A percentile compares a stretch with the other conserved stretches of the same genome.
Conservation (phyloP, 2,113 vertebrate species). For the Pseudopodoces humilis region DNA sequence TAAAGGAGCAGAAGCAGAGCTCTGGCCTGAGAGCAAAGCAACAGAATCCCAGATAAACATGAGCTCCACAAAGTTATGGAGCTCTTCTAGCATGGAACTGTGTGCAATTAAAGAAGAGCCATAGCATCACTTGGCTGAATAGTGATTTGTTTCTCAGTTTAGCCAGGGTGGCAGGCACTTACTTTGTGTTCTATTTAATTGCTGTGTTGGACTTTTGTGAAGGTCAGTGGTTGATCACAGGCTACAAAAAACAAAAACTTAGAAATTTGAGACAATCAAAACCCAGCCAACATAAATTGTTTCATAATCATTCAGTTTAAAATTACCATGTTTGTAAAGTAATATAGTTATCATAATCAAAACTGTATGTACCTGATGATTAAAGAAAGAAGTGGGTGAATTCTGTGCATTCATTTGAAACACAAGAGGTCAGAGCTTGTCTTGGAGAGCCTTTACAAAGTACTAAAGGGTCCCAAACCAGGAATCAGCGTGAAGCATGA, state of each 20-base stretch:
- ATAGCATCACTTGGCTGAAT: background rate
- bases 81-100: background rate
- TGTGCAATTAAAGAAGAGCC: background rate
- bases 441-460: background rate
- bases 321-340: background rate
- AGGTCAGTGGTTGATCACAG: background rate
- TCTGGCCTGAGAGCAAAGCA: background rate
- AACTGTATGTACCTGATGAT: background rate
- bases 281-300: background rate
- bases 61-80: background rate
- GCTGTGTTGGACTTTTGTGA: background rate
- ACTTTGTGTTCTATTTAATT: background rate
- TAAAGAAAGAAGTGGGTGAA: background rate
- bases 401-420: background rate
- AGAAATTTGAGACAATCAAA: background rate
- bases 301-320: background rate
- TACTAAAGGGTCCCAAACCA: background rate
- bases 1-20: background rate
- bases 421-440: background rate
- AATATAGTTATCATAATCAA: background rate
- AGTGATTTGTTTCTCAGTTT: background rate
- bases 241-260: background rate
- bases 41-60: background rate
- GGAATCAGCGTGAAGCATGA: background rate
- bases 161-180: background rate